Evolutionary conservation across 1,140 invertebrate genomes (phyloP).

Genomic region (Micrasema longulum): DNA sequence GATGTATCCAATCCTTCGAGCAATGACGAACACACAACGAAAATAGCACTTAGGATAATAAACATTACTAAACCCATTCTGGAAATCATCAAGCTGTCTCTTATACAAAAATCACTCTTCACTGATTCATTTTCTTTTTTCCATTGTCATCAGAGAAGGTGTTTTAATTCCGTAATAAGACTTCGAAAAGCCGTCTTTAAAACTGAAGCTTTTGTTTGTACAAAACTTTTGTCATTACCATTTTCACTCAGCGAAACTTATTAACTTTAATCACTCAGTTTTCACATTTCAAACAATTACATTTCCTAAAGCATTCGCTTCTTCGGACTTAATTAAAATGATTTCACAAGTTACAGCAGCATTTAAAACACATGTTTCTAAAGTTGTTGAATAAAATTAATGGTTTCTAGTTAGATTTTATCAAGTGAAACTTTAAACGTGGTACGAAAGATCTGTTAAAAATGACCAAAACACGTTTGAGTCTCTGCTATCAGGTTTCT

Average conservation of each 20-base stretch:
- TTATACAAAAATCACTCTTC: slow-evolving; percentile 10
- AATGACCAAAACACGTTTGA: slow-evolving; percentile 6
- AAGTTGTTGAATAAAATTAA: too few species aligned
- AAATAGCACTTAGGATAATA: neutral
- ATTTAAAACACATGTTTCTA: too few species aligned
- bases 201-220: slow-evolving; percentile 18
- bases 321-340: too few species aligned
- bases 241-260: slow-evolving; percentile 17
- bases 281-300: slow-evolving; percentile 26
- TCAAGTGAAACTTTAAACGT: too few species aligned
- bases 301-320: too few species aligned
- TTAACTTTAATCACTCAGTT: neutral
- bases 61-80: slow-evolving; percentile 19
- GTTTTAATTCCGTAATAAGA: slow-evolving; percentile 6
- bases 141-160: slow-evolving; percentile 9
- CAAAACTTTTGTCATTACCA: slow-evolving; percentile 27
- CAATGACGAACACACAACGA: slow-evolving; percentile 5
- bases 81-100: neutral
- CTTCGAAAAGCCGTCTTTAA: neutral
- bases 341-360: too few species aligned
- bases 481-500: slow-evolving; percentile 13
- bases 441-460: neutral
- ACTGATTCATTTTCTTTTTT: slow-evolving; percentile 30
- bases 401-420: too few species aligned
- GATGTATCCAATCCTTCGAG: slow-evolving; percentile 9